phyloP scores from a whole-genome alignment of 1,140 invertebrate species.

The Bombus impatiens region DNA sequence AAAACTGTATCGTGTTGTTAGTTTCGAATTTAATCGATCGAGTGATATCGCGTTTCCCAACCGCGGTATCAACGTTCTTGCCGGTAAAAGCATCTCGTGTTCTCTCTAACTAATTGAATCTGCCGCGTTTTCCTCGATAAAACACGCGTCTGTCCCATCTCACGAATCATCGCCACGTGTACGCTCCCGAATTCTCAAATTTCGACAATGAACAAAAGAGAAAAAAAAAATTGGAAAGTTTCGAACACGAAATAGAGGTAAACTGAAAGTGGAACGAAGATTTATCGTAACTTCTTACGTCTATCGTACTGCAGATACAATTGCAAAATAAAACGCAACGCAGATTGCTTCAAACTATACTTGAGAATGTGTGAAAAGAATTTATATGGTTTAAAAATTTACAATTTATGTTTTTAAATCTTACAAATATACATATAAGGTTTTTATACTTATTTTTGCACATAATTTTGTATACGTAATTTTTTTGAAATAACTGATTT shows the following conservation, averaged over 20 bases:
- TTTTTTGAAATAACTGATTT: no score
- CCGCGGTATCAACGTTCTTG: neutral
- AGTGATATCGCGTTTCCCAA: neutral
- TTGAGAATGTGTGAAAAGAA: neutral
- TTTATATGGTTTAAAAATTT: no score
- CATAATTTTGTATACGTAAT: no score
- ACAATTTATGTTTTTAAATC: no score
- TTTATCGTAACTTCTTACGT: neutral
- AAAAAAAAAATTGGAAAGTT: neutral
- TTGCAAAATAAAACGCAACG: neutral
- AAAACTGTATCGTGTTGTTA: conserved; percentile 13
- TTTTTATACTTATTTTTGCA: no score
- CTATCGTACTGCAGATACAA: neutral
- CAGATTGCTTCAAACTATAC: neutral
- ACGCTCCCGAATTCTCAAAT: neutral
- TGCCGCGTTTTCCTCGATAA: neutral
- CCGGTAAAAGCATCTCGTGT: conserved; percentile 34
- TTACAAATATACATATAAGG: no score
- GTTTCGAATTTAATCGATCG: conserved; percentile 28
- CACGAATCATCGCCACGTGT: neutral
- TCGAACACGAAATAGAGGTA: neutral
- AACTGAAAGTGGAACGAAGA: neutral
- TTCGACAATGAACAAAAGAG: neutral
- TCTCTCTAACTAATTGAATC: conserved; percentile 41
- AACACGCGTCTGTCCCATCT: neutral